Conservation (phyloP, 2,888 invertebrate species). For the Hecatera dysodea region DNA sequence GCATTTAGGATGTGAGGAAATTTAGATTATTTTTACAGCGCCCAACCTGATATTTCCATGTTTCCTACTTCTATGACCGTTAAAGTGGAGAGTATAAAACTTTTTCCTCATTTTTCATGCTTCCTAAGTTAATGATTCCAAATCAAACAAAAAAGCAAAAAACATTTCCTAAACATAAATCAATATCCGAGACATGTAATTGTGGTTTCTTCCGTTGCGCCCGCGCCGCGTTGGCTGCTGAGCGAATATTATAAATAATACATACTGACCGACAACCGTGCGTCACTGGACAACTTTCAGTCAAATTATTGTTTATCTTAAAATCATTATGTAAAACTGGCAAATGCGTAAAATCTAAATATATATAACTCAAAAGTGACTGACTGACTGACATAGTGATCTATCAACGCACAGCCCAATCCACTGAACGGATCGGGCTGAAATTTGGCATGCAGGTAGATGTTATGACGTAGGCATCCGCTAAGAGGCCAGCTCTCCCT, state of each 20-base stretch:
- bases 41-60: too few relatives aligned
- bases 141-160: conserved; percentile 9
- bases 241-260: conserved; percentile 29
- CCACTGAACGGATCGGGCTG: too few relatives aligned
- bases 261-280: background rate
- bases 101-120: conserved; percentile 18
- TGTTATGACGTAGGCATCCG: too few relatives aligned
- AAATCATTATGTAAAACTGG: background rate
- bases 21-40: too few relatives aligned
- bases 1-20: too few relatives aligned
- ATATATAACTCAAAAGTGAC: too few relatives aligned
- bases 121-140: background rate
- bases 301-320: background rate
- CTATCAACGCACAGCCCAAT: too few relatives aligned
- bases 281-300: conserved; percentile 31
- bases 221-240: conserved; percentile 17
- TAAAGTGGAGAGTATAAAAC: background rate
- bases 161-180: conserved; percentile 43
- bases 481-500: too few relatives aligned
- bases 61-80: too few relatives aligned
- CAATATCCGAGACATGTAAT: conserved; percentile 32
- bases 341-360: background rate
- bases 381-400: too few relatives aligned
- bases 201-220: conserved; percentile 39
- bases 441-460: too few relatives aligned